Evolutionary conservation across 2,113 vertebrate genomes (phyloP), one percentile per base, ranked within the genome.

Genomic region (Ceratotherium simum): DNA sequence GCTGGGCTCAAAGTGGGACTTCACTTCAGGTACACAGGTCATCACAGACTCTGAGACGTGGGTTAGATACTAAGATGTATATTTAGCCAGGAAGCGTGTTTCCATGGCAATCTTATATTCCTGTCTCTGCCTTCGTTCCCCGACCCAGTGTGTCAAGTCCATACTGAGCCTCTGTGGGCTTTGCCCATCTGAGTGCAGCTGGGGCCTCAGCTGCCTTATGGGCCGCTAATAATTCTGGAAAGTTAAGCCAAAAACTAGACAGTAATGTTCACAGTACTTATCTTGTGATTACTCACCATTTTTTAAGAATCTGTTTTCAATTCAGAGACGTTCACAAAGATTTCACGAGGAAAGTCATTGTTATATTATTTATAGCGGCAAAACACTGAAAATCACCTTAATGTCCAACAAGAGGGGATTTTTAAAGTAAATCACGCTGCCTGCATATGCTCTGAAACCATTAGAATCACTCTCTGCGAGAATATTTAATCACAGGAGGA

Each of bases 21-120:
- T 20, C 27, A 78, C 93, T 69, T 31, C 67, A 16, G 5, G 1
- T 6, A 31, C 48, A 18, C 12, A 27, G 82, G 82, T 39, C 73
- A 91, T 67, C 79, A 18, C 3, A 91, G 56, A 36, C 70, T 72
- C 91, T 64, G 79, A 96, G 95, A 82, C 87, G 75, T 8, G 20
- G 76, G 25, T 56, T 62, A 85, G 72, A 76, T 39, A 64, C 31
- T 62, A 73, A 70, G 70, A 97, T 70, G 81, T 31, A 27, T 81
- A 83, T 91, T 79, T 85, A 85, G 33, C 72, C 72, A 89, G 42
- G 82, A 93, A 96, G 42, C 23, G 23, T 2, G 82, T 96, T 97
- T 96, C 96, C 92, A 92, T 96, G 93, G 90, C 42, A 82, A 90
- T 95, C 82, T 67, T 64, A 48, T 3, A 29, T 17, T 78, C 81